Base-by-base conservation (phyloP, 1,140 invertebrate species). In the Stegodyphus dumicola region DNA sequence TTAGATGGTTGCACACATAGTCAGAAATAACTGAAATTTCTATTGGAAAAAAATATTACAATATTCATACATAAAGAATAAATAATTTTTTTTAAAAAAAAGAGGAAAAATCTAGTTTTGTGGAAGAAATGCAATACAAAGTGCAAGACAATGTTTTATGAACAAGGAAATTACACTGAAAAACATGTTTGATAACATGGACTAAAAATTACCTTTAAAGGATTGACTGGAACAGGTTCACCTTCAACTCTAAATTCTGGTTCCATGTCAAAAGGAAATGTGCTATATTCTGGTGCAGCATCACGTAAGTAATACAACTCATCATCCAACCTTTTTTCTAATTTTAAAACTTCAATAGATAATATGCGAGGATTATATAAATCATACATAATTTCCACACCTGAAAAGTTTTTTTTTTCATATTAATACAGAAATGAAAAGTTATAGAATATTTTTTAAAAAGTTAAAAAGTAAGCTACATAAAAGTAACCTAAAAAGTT, bases 291-390 rank as follows among this genome's bases (percentile, higher is more conserved):
- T 0, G 94, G 93, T 54, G 95, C 92, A n/a, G 96, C 96, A 93
- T 99, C 98, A 78, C 98, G 92, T 66, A 99, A 92, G 90, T 99
- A 99, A 51, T 94, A 92, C 13, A 99, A 90, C 89, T 96, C 93
- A 60, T 96, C 94, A 91, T 99, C 99, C 17, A 99, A 90, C 66
- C 98, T 92, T 90, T 97, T 99, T 90, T 99, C 98, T 48, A 99
- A 91, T 73, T 94, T 94, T 18, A 97, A 90, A 17, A 98, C 95
- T 92, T 99, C 96, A 69, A 99, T 96, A 88, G 93, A 94, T 87
- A 95, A 94, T 87, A 99, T 94, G 0, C 94, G 94, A 18, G 98
- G 98, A 92, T 98, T 98, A 91, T 99, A 99, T 86, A 99, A 90
- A 66, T 98, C 94, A 91, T 96, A 99, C 76, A 92, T 90, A 7